A percentile compares a stretch with the other conserved stretches of the same genome.
phyloP scores from a whole-genome alignment of 64 coral and sea anemone species.

The Stichodactyla helianthus region DNA sequence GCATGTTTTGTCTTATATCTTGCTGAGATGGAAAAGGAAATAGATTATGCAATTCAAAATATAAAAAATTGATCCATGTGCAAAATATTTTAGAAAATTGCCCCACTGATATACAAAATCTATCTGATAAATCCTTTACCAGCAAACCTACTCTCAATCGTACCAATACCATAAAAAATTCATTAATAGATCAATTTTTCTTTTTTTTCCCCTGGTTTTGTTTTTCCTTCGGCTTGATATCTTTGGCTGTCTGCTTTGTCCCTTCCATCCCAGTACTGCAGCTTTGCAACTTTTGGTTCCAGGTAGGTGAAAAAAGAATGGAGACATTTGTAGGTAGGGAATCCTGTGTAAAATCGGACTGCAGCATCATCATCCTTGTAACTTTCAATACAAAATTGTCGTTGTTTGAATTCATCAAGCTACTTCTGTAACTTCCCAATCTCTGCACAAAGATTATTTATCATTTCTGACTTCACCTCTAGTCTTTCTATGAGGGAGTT shows the following conservation, averaged over 20 bases:
- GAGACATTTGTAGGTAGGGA: conserved; percentile 22
- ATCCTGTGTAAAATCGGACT: conserved; percentile 28
- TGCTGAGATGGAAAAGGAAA: conserved; percentile 44
- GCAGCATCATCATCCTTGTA: conserved; percentile 24
- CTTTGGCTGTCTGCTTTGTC: not conserved
- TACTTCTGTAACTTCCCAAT: not conserved
- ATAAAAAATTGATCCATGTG: conserved; percentile 43
- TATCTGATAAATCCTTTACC: conserved; percentile 45
- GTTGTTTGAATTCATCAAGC: not conserved
- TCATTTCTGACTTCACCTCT: conserved; percentile 2
- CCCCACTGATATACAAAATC: conserved; percentile 18
- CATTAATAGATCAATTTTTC: conserved; percentile 4
- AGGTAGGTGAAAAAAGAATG: conserved; percentile 16
- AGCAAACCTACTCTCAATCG: conserved; percentile 28
- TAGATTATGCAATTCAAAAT: conserved; percentile 14
- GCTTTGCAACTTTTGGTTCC: conserved; percentile 33
- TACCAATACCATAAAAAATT: conserved; percentile 28
- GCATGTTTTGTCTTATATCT: conserved; percentile 29
- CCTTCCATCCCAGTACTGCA: conserved; percentile 44
- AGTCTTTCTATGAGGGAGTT: not conserved
- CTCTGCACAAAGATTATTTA: conserved; percentile 3
- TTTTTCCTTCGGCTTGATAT: conserved; percentile 11
- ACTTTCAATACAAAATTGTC: not conserved
- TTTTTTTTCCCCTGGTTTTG: conserved; percentile 18
- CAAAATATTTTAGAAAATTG: conserved; percentile 9